Base-by-base conservation (phyloP, 2,797 vertebrate species). In the Amphiprion clarkii region DNA sequence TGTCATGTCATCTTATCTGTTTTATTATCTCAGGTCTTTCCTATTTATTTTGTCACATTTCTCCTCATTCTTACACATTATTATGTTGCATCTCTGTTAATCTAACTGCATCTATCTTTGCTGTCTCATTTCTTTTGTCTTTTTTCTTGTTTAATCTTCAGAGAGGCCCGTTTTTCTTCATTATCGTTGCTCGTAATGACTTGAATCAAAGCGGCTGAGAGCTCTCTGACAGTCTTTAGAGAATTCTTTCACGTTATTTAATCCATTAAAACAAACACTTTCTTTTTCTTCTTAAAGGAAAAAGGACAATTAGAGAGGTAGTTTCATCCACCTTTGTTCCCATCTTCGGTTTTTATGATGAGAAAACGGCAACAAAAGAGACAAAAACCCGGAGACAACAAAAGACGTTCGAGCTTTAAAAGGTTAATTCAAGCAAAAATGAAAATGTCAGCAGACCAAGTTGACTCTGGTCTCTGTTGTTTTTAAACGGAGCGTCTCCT, bases 141-240 rank as follows among this genome's bases (percentile, higher is more conserved):
- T 9, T 67, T 55, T 56, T 67, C 55, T 85, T 42, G 39, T 88
- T 89, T 87, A 84, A 95, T 95, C 95, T 94, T 39, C 92, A 92
- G 90, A 88, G 91, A 88, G 83, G 70, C 46, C 87, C 91, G 93
- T 95, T 91, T 62, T 95, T 31, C 33, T 36, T 36, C 8, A 36
- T 36, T 10, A 94, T 93, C 95, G 95, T 91, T 92, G 92, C 88
- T 96, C 1, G 33, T 36, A 96, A 96, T 95, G 89, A 93, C 92
- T 91, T 92, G 93, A 93, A 96, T 96, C 95, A 95, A 93, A 96
- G 91, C 89, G 94, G 95, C 91, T 94, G 91, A 87, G 94, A 11
- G 31, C 39, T 11, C 39, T 42, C 40, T 5, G 40, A 42, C 40
- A 36, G 33, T 36, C 33, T 36, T 36, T 2, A 36, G 33, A 36